Conservation (phyloP, 2,888 invertebrate species). For the Minunthozetes semirufus region DNA sequence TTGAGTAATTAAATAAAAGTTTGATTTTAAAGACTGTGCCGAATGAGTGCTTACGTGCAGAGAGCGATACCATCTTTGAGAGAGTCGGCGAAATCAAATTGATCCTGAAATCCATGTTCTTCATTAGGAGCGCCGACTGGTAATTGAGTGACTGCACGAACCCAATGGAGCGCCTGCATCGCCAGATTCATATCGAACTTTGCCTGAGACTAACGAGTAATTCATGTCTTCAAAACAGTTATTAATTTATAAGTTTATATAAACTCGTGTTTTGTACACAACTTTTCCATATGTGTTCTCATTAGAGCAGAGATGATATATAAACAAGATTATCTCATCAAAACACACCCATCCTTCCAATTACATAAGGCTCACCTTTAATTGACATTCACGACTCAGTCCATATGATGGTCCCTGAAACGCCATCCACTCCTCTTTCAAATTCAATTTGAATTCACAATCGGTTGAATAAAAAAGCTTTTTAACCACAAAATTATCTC, state of each 20-base stretch:
- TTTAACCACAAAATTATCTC: no score
- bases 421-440: slow-evolving; percentile 44
- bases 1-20: not conserved
- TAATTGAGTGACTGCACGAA: slow-evolving; percentile 48
- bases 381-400: slow-evolving; percentile 50
- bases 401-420: slow-evolving; percentile 50
- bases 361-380: slow-evolving; percentile 46
- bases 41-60: slow-evolving; percentile 49
- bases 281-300: slow-evolving; percentile 20
- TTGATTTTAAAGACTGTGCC: not conserved
- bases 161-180: slow-evolving; percentile 51
- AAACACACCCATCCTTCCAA: slow-evolving; percentile 8
- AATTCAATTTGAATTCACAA: not conserved
- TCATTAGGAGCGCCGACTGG: slow-evolving; percentile 45
- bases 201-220: slow-evolving; percentile 50
- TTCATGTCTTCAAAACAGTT: slow-evolving; percentile 15
- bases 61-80: slow-evolving; percentile 52
- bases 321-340: not conserved
- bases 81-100: slow-evolving; percentile 50
- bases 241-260: not conserved
- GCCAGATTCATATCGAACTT: slow-evolving; percentile 52
- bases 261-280: slow-evolving; percentile 15
- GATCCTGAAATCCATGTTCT: slow-evolving; percentile 47
- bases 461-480: no score
- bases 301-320: not conserved